These are phyloP conservation scores for Oppia nitens DNA, from an alignment of 1,140 invertebrate genomes.

Conservation along the genomic window DNA sequence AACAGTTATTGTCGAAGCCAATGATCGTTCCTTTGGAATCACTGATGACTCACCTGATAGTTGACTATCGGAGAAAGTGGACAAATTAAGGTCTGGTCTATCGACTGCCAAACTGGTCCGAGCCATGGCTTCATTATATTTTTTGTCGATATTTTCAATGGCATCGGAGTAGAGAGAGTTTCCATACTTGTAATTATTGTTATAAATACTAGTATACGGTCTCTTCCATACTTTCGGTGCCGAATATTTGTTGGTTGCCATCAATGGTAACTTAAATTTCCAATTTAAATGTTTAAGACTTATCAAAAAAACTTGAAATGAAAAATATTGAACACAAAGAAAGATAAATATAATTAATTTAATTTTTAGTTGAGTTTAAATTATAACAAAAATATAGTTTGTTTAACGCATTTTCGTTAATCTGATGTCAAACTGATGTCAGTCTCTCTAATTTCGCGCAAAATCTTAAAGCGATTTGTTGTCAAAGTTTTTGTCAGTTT, in stretches of 20 bases:
- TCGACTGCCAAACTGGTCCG: constrained; percentile 13
- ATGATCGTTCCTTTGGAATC: background rate
- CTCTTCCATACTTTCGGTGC: constrained; percentile 20
- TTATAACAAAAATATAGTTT: background rate
- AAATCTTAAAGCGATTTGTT: background rate
- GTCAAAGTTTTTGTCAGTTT: background rate
- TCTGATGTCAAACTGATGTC: background rate
- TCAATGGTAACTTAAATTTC: background rate
- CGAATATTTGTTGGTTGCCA: constrained; percentile 13
- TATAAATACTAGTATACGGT: constrained; percentile 23
- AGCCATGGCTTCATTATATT: constrained; percentile 15
- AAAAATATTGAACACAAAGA: background rate
- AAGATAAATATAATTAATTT: background rate
- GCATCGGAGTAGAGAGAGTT: constrained; percentile 22
- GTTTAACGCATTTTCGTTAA: background rate
- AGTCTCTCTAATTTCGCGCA: background rate
- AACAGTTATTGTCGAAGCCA: background rate
- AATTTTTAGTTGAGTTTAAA: background rate
- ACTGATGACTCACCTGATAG: background rate
- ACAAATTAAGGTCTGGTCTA: constrained; percentile 16
- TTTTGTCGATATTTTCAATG: constrained; percentile 21
- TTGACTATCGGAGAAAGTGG: constrained; percentile 10
- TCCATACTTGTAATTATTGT: constrained; percentile 23
- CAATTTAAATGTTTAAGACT: no score
- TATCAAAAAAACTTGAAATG: background rate